Evolutionary conservation across 2,113 vertebrate species (phyloP), one percentile per base, ranked within the genome.

Genomic region (Phaethon lepturus): DNA sequence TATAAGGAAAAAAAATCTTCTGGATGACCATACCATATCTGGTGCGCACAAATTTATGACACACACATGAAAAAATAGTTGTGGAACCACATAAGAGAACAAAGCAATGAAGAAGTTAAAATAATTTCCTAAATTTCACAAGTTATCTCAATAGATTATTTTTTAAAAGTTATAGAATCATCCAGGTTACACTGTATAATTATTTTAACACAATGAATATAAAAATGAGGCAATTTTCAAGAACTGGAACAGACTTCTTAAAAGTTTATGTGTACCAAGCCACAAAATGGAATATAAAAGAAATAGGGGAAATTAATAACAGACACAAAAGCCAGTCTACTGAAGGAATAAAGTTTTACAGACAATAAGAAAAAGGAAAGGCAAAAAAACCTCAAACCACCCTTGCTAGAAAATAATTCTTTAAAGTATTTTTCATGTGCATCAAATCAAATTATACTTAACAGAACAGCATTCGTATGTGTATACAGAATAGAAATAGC

Each of bases 241-340:
- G 55, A 94, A 81, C 45, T 81, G 15, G 17, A 86, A 58, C 22
- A 58, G 35, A 35, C 17, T 63, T 82, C 50, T 86, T 86, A 42
- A 66, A 87, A 58, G 25, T 95, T 85, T 73, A 25, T 82, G 20
- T 73, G 28, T 68, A 29, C 38, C 50, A n/a, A 86, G 31, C 13
- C 55, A 50, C 79, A 89, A 83, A 92, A 62, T 22, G 4, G 28
- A 95, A 86, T 76, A 82, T 79, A 69, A 95, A 92, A 83, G 28
- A 88, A 94, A 92, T 33, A 79, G 17, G 12, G 53, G 26, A 92
- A 95, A 95, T 90, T 86, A 95, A 29, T 73, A 94, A 66, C 92
- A 96, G 88, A 66, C 31, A 77, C 11, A 84, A 95, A 92, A 44
- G 4, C 17, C 67, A 74, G 11, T 44, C 28, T 77, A 55, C 50